These are phyloP conservation scores for Cephalotes varians DNA, from an alignment of 2,888 invertebrate species.

Conservation along the genomic window DNA sequence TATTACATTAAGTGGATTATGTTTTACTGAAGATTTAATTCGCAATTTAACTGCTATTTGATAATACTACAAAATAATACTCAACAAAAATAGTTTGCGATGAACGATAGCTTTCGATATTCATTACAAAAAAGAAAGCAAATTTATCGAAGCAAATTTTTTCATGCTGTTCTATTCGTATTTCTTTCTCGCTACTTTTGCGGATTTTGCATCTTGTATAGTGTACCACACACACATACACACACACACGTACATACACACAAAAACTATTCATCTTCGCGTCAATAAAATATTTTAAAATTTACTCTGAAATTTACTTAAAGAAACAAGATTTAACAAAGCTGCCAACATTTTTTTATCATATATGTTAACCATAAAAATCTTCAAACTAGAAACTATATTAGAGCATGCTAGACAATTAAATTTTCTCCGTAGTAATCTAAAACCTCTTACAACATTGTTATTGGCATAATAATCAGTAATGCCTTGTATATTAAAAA, in stretches of 20 bases:
- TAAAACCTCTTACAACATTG: slow-evolving; percentile 17
- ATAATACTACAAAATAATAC: slow-evolving; percentile 51
- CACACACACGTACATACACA: too few relatives aligned
- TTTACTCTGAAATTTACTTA: slow-evolving; percentile 12
- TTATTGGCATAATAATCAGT: slow-evolving; percentile 19
- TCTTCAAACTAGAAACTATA: slow-evolving; percentile 12
- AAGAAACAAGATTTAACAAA: slow-evolving; percentile 19
- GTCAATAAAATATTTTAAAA: slow-evolving; percentile 18
- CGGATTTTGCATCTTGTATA: background rate
- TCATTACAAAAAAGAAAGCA: background rate
- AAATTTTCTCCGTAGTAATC: slow-evolving; percentile 14
- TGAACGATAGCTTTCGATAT: background rate
- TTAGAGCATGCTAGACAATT: slow-evolving; percentile 4
- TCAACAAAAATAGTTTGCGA: slow-evolving; percentile 12
- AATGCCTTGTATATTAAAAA: slow-evolving; percentile 31
- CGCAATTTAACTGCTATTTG: slow-evolving; percentile 7
- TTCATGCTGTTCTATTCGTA: background rate
- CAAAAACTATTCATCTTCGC: background rate
- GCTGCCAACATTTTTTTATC: background rate
- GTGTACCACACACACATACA: background rate
- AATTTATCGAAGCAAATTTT: slow-evolving; percentile 6
- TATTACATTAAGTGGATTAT: background rate
- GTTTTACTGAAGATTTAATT: background rate
- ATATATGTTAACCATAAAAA: background rate
- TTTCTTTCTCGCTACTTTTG: background rate